Conservation (phyloP, 1,140 invertebrate species). For the Pygmarrhopalites habei region DNA sequence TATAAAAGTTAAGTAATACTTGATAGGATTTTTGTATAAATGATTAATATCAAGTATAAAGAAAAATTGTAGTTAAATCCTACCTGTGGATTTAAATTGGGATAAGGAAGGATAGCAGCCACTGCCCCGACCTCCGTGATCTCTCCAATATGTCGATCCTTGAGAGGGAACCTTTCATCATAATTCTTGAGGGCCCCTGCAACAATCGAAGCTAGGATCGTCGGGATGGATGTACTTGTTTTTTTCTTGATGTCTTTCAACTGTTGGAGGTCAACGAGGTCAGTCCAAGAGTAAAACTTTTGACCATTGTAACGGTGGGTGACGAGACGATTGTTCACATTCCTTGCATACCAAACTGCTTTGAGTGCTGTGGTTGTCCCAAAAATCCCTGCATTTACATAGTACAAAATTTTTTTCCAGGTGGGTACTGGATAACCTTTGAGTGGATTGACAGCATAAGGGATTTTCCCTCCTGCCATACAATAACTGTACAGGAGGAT, state of each 20-base stretch:
- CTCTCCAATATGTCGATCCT: not conserved
- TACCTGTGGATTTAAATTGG: slow-evolving; percentile 19
- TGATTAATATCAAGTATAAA: too few relatives aligned
- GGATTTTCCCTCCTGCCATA: slow-evolving; percentile 26
- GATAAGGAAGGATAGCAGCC: slow-evolving; percentile 34
- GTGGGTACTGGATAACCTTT: slow-evolving; percentile 1
- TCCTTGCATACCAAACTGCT: slow-evolving; percentile 15
- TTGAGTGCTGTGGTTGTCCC: slow-evolving; percentile 25
- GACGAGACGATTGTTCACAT: slow-evolving; percentile 25
- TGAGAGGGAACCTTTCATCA: slow-evolving; percentile 16
- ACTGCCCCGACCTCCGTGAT: slow-evolving; percentile 16
- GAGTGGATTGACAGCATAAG: slow-evolving; percentile 23
- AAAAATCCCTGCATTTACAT: slow-evolving; percentile 18
- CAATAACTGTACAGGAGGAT: slow-evolving; percentile 18
- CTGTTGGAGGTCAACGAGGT: slow-evolving; percentile 14
- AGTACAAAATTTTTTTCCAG: slow-evolving; percentile 19
- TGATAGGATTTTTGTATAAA: too few relatives aligned
- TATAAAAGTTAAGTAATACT: too few relatives aligned
- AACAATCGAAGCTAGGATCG: slow-evolving; percentile 24
- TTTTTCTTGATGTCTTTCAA: slow-evolving; percentile 24
- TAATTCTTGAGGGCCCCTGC: slow-evolving; percentile 24
- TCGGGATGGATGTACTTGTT: slow-evolving; percentile 19
- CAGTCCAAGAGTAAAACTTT: slow-evolving; percentile 23
- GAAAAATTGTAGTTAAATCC: too few relatives aligned
- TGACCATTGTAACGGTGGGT: slow-evolving; percentile 26